Evolutionary conservation across 2,888 invertebrate species (phyloP), one percentile per base, ranked within the genome.

Genomic region (Cyaniris semiargus): DNA sequence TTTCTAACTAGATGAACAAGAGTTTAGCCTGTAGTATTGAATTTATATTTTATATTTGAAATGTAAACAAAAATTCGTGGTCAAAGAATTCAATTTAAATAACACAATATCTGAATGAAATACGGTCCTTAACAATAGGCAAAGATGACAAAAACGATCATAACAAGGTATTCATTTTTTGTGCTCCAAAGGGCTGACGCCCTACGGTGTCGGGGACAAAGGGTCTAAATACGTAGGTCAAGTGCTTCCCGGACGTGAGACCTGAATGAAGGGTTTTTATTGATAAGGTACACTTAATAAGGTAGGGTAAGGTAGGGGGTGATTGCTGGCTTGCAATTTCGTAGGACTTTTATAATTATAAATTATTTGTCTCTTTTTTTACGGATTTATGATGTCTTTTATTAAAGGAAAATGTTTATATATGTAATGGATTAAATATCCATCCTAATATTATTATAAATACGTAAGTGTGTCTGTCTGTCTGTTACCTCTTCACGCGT

Each of bases 211-310:
- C 81, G 80, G 79, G 84, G 81, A 93, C 93, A 93, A 93, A 92
- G 89, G 92, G 87, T 88, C 90, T 90, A 90, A 90, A 92, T 89
- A 88, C 87, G 86, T 89, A 89, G 93, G 93, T 94, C 93, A 93
- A 93, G 93, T 90, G 92, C 88, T 87, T 92, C 92, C 93, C 92
- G 93, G 93, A 92, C 91, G 90, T 86, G 85, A 84, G 86, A 84
- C 84, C 87, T 86, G 79, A 81, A 92, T 91, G 93, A 93, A 89
- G 88, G 90, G 81, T 86, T 89, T 90, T 89, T 90, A 87, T 72
- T 44, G 27, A 83, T 84, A 85, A 85, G 81, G 85, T 83, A 85
- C 85, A 82, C 86, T 85, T 72, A 31, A 56, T 70, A 48, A 31
- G 27, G 53, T 53, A 53, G 66, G 27, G 66, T 66, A 60, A 58